Percentiles rank a stretch among this genome's conserved stretches.
phyloP scores from a whole-genome alignment of 2,888 invertebrate species.

The Asteroscopus sphinx region DNA sequence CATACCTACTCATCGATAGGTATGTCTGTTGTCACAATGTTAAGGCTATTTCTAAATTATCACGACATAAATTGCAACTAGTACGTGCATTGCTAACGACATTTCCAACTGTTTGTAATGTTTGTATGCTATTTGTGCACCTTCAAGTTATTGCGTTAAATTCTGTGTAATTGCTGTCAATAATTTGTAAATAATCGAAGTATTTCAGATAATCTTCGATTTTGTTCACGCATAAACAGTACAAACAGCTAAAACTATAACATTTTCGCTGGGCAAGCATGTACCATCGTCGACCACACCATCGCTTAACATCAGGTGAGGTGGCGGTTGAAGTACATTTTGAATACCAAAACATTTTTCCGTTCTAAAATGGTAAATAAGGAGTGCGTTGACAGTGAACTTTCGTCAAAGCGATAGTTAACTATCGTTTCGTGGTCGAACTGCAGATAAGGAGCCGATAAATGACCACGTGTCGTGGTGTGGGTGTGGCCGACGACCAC shows the following conservation, averaged over 20 bases:
- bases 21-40: conserved; percentile 8
- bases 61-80: background rate
- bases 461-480: conserved; percentile 62
- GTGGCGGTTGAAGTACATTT: no score
- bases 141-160: no score
- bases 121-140: conserved; percentile 15
- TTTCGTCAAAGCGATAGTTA: conserved; percentile 55
- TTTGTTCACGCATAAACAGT: no score
- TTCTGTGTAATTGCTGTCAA: no score
- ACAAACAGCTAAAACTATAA: no score
- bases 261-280: no score
- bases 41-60: conserved; percentile 15
- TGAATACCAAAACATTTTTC: no score
- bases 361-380: conserved; percentile 31
- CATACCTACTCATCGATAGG: no score
- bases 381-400: conserved; percentile 62
- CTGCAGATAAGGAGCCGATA: conserved; percentile 64
- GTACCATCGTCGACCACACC: no score
- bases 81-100: conserved; percentile 19
- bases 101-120: background rate
- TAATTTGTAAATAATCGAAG: no score
- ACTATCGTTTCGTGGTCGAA: conserved; percentile 54
- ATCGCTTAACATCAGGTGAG: no score
- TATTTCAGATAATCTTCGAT: no score
- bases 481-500: conserved; percentile 43